Base-by-base conservation (phyloP, 2,113 vertebrate species). In the Todiramphus chloris region DNA sequence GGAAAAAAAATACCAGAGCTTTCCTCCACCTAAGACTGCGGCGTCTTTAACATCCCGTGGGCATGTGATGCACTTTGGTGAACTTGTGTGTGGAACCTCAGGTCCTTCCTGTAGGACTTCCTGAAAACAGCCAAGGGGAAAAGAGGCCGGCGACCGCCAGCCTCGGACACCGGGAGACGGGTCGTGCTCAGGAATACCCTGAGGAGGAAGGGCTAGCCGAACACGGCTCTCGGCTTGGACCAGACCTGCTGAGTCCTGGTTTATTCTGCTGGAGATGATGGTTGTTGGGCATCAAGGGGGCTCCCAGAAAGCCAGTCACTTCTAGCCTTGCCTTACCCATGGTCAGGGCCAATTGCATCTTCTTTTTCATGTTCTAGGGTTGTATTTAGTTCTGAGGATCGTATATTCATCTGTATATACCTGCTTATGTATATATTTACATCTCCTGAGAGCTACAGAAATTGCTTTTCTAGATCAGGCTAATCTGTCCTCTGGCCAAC, bases 31-130 rank as follows among this genome's bases (percentile, higher is more conserved):
- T 43, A 13, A 51, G n/a, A 3, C 46, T 13, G 51, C 3, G 1
- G 66, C 0, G 8, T 72, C 62, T 94, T 79, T 83, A 94, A 90
- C 35, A 33, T 72, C 74, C 53, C 5, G 1, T 24, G 62, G 0
- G 1, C 23, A 8, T 9, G 79, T 68, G 75, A 70, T 62, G 89
- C 67, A 31, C 84, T 96, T 51, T 0, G 2, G 59, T 90, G 86
- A 93, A 93, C 89, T 86, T 43, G 20, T n/a, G 79, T 68, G n/a
- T 89, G 56, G 90, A 92, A 66, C 69, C 48, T 21, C 67, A 23
- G 73, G 50, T 68, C 80, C 80, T 96, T 96, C 96, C 96, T 95
- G 94, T 33, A 89, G 89, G 66, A 48, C n/a, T 96, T 97, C 96
- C 96, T 95, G 94, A 80, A 78, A 91, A 72, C 50, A 76, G 75